A percentile compares a stretch with the other conserved stretches of the same genome.
These are phyloP conservation scores for Abrostola triplasia DNA, from an alignment of 2,888 invertebrate genomes.

Conservation along the genomic window DNA sequence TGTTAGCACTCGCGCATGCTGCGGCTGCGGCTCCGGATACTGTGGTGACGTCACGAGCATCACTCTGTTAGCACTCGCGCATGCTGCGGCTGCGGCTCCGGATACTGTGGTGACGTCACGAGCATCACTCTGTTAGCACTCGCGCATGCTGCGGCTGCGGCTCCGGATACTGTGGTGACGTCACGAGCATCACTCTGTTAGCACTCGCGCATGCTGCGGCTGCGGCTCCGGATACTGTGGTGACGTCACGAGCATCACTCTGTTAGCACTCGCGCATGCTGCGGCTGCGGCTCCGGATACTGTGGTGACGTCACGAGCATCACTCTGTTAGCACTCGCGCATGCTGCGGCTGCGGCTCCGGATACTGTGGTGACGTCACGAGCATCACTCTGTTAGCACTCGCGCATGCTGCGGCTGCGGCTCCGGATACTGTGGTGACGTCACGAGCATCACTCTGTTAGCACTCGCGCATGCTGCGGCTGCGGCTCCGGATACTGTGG, in stretches of 20 bases:
- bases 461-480: too few species aligned
- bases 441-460: not conserved
- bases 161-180: conserved; percentile 4
- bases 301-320: not conserved
- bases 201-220: too few species aligned
- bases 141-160: too few species aligned
- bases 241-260: not conserved
- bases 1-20: too few species aligned
- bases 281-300: conserved; percentile 5
- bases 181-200: not conserved
- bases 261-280: too few species aligned
- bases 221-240: conserved; percentile 5
- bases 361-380: not conserved
- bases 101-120: not conserved
- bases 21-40: not conserved
- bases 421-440: conserved; percentile 4
- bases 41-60: not conserved
- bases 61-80: too few species aligned
- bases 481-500: conserved; percentile 5
- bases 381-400: too few species aligned
- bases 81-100: not conserved
- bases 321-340: too few species aligned
- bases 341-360: not conserved
- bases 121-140: too few species aligned
- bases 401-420: too few species aligned